phyloP scores from a whole-genome alignment of 2,113 vertebrate genomes.

The Sarotherodon lohbergeri region DNA sequence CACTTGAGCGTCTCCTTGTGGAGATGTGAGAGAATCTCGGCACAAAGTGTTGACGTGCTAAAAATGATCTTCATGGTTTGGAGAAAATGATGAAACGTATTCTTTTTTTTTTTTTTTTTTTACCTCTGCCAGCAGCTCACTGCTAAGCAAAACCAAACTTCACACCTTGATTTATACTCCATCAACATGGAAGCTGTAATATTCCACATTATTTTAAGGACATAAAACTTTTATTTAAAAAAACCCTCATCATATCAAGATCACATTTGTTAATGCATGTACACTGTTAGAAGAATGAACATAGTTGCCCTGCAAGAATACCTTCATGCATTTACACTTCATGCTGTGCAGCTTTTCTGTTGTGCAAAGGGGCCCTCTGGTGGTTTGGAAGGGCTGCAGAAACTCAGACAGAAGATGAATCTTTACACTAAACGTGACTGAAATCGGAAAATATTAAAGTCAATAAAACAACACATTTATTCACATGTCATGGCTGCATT shows the following conservation, averaged over 20 bases:
- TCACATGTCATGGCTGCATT: neutral
- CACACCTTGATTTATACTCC: neutral
- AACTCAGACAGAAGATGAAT: neutral
- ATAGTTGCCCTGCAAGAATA: fast-evolving
- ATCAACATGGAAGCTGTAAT: neutral
- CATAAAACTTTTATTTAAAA: neutral
- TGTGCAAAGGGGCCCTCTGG: conserved; percentile 11
- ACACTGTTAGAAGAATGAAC: neutral
- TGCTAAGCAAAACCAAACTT: neutral
- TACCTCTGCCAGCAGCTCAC: neutral
- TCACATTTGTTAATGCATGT: neutral
- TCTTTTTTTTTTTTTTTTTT: neutral
- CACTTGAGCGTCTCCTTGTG: neutral
- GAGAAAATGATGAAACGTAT: neutral
- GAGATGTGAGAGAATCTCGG: neutral
- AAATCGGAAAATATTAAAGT: neutral
- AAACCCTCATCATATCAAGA: neutral
- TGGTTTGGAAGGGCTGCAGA: neutral
- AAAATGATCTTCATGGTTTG: neutral
- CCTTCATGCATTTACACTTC: neutral
- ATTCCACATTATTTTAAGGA: neutral
- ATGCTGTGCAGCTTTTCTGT: neutral
- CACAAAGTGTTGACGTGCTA: neutral
- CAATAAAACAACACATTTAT: neutral
- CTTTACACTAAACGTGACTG: neutral